Conservation (phyloP, 2,113 vertebrate genomes). For the Mastomys natalensis region DNA sequence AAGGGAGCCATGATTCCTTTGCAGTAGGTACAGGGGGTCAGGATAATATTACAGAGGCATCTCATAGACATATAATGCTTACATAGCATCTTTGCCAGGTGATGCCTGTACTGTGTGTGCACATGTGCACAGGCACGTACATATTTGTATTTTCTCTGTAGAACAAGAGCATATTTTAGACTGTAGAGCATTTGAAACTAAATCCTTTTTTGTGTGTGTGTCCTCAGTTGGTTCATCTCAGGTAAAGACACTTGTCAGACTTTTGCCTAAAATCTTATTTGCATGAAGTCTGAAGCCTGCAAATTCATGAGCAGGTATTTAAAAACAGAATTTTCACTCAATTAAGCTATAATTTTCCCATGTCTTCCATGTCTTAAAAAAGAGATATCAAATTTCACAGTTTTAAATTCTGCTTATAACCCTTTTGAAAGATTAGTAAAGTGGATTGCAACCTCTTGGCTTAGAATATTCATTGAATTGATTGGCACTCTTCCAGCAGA, state of each 20-base stretch:
- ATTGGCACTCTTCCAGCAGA: not conserved
- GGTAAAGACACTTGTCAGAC: not conserved
- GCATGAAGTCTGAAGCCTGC: not conserved
- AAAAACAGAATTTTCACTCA: constrained; percentile 11
- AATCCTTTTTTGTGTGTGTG: not conserved
- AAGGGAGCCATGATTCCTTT: constrained; percentile 74
- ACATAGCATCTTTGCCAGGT: constrained; percentile 34
- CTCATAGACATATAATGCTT: constrained; percentile 53
- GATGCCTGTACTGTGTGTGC: not conserved
- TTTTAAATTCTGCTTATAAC: not conserved
- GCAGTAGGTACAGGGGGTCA: constrained; percentile 68
- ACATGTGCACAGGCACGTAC: not conserved
- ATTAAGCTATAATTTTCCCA: not conserved
- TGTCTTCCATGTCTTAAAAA: not conserved
- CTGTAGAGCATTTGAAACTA: not conserved
- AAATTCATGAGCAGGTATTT: not conserved
- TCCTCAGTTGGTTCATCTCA: not conserved
- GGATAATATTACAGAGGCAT: constrained; percentile 51
- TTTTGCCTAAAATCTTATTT: not conserved
- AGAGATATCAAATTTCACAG: not conserved
- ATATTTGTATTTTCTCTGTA: not conserved
- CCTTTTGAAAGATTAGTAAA: not conserved
- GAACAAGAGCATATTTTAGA: not conserved
- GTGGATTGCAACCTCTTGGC: not conserved
- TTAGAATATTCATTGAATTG: not conserved